These are phyloP conservation scores for Drosophila suboccidentalis DNA, from an alignment of 2,888 invertebrate species.

Conservation along the genomic window DNA sequence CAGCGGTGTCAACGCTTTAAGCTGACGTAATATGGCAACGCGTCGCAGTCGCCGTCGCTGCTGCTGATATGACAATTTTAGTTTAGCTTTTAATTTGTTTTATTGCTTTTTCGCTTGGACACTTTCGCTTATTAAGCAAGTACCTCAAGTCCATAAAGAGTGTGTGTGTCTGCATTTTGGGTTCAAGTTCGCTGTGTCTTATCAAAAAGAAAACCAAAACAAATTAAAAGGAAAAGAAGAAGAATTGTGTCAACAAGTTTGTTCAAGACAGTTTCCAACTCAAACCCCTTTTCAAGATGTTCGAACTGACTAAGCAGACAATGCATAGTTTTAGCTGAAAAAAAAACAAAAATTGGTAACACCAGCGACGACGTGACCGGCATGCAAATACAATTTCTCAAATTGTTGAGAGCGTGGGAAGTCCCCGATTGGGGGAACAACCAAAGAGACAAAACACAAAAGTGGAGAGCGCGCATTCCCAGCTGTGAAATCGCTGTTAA, in stretches of 20 bases:
- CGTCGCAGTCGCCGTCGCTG: slow-evolving; percentile 32
- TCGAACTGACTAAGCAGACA: slow-evolving; percentile 11
- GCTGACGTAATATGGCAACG: slow-evolving; percentile 50
- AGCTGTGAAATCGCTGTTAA: slow-evolving; percentile 27
- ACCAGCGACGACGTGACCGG: slow-evolving; percentile 43
- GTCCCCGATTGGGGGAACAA: slow-evolving; percentile 1
- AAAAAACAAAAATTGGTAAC: slow-evolving; percentile 13
- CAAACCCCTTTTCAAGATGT: slow-evolving; percentile 15
- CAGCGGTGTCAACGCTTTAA: slow-evolving; percentile 17
- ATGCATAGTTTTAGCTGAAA: slow-evolving; percentile 12
- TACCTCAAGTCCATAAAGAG: slow-evolving; percentile 6
- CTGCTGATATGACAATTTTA: slow-evolving; percentile 32
- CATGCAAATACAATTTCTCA: slow-evolving; percentile 47
- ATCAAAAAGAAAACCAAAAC: slow-evolving; percentile 5
- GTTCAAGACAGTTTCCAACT: slow-evolving; percentile 14
- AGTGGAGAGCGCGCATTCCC: slow-evolving; percentile 17
- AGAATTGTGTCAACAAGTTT: slow-evolving; percentile 15
- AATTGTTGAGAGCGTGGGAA: slow-evolving; percentile 56
- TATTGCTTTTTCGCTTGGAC: slow-evolving; percentile 26
- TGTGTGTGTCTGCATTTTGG: slow-evolving; percentile 5
- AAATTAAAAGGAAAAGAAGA: neutral
- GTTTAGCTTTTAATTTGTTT: slow-evolving; percentile 27
- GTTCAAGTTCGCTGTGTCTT: slow-evolving; percentile 52
- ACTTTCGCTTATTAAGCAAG: slow-evolving; percentile 56
- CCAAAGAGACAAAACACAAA: slow-evolving; percentile 10